Evolutionary conservation across 1,140 invertebrate genomes (phyloP).

Genomic region (Brachionus sp.): DNA sequence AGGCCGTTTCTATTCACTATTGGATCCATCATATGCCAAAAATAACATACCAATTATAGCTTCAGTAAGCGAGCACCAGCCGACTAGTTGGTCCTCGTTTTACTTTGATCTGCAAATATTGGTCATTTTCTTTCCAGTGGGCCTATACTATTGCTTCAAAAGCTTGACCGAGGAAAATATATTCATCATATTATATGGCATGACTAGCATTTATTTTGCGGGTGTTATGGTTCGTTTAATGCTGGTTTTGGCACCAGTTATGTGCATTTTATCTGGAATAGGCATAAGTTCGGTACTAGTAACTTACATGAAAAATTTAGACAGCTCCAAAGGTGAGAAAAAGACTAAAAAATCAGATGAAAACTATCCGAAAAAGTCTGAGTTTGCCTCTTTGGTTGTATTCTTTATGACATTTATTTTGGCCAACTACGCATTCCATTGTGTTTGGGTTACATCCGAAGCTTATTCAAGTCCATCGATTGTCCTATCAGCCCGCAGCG

Average conservation of each 20-base stretch:
- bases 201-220: conserved; percentile 97
- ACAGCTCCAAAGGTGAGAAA: background rate
- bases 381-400: conserved; percentile 82
- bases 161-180: conserved; percentile 91
- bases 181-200: conserved; percentile 92
- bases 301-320: conserved; percentile 80
- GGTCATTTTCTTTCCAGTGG: conserved; percentile 82
- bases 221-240: conserved; percentile 97
- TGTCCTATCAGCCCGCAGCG: conserved; percentile 85
- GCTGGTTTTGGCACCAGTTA: conserved; percentile 92
- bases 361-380: conserved; percentile 78
- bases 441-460: conserved; percentile 98
- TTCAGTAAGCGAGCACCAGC: conserved; percentile 96
- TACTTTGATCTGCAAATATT: conserved; percentile 94
- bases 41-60: conserved; percentile 99
- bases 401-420: conserved; percentile 77
- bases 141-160: conserved; percentile 90
- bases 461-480: conserved; percentile 96
- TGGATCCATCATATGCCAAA: conserved; percentile 96
- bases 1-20: conserved; percentile 91
- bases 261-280: conserved; percentile 92
- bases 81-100: conserved; percentile 96
- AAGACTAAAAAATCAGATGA: conserved; percentile 66
- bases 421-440: conserved; percentile 88
- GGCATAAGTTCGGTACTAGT: conserved; percentile 80